These are phyloP conservation scores for Elaphurus davidianus DNA, from an alignment of 2,113 vertebrate genomes.

Conservation along the genomic window DNA sequence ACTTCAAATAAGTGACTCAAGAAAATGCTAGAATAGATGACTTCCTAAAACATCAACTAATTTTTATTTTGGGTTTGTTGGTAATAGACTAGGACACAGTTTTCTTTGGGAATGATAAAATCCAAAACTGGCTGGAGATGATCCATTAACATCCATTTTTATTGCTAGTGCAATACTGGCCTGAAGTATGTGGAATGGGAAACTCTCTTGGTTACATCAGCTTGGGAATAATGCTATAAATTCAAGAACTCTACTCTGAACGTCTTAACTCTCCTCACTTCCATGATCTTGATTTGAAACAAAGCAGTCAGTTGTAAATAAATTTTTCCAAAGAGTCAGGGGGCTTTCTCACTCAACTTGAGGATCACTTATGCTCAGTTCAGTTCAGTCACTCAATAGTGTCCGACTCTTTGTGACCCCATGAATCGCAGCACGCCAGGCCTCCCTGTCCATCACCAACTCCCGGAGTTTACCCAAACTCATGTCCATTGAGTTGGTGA, in stretches of 20 bases:
- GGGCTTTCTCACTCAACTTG: not conserved
- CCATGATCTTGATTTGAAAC: not conserved
- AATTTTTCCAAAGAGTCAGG: not conserved
- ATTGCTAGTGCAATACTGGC: not conserved
- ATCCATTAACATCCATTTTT: not conserved
- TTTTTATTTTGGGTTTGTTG: not conserved
- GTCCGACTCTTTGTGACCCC: not conserved
- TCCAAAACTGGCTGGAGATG: not conserved
- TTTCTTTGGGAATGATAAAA: not conserved
- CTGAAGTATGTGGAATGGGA: not conserved
- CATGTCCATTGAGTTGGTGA: not conserved
- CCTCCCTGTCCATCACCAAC: not conserved
- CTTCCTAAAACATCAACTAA: not conserved
- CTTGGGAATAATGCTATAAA: not conserved
- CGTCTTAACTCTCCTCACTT: not conserved
- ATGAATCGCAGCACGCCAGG: rapidly evolving
- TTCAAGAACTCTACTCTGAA: not conserved
- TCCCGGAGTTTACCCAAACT: not conserved
- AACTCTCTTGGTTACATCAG: not conserved
- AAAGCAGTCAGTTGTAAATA: not conserved
- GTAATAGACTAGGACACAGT: not conserved
- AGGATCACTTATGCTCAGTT: not conserved
- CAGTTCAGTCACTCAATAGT: not conserved
- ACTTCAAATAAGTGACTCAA: not conserved
- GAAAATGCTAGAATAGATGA: not conserved